A percentile compares a stretch with the other conserved stretches of the same genome.
phyloP scores from a whole-genome alignment of 2,113 vertebrate genomes.

The Tretioscincus oriximinensis region DNA sequence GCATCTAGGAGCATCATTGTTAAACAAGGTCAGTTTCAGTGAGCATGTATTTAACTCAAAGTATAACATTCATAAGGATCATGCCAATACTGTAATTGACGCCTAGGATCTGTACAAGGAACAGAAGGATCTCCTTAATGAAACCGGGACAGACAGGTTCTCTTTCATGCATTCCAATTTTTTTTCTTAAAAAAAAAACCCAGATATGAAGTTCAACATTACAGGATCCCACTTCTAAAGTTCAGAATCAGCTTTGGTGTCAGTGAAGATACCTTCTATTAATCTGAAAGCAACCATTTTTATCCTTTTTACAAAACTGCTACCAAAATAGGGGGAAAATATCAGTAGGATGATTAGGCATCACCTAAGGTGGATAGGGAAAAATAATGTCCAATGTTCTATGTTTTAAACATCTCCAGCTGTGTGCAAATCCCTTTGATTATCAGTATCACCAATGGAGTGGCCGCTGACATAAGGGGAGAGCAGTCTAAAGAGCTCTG shows the following conservation, averaged over 20 bases:
- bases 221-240: neutral
- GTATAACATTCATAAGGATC: neutral
- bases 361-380: no score
- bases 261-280: neutral
- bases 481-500: no score
- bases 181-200: no score
- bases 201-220: neutral
- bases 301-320: neutral
- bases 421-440: no score
- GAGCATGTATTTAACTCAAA: conserved; percentile 1
- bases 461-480: no score
- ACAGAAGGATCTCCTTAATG: neutral
- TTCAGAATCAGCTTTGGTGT: neutral
- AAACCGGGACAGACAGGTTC: neutral
- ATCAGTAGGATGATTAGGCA: neutral
- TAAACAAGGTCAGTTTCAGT: neutral
- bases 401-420: no score
- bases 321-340: neutral
- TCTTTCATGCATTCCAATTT: neutral
- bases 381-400: no score
- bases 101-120: neutral
- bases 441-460: no score
- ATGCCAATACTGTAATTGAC: neutral
- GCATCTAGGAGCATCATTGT: conserved; percentile 21
- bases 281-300: neutral